A percentile compares a stretch with the other conserved stretches of the same genome.
Evolutionary conservation across 2,888 invertebrate genomes (phyloP).

Genomic region (Iselma pallidipennis): DNA sequence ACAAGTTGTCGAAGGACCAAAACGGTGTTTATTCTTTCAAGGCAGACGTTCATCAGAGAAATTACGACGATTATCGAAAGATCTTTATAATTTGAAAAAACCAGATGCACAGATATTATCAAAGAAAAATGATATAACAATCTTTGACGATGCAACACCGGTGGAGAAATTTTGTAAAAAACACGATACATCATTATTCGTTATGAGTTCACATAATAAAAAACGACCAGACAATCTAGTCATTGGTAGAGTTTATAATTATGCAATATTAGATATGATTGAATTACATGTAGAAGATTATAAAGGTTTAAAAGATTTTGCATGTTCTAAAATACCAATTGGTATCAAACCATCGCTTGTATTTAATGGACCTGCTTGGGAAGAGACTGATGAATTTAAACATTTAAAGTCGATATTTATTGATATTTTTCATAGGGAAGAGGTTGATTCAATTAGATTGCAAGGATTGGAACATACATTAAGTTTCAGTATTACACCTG

Average conservation of each 20-base stretch:
- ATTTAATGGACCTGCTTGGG: constrained; percentile 92
- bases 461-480: constrained; percentile 94
- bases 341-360: constrained; percentile 91
- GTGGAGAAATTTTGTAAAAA: constrained; percentile 79
- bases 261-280: constrained; percentile 91
- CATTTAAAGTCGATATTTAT: constrained; percentile 85
- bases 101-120: constrained; percentile 76
- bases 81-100: constrained; percentile 85
- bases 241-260: constrained; percentile 87
- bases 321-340: constrained; percentile 63
- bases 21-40: constrained; percentile 81
- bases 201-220: constrained; percentile 90
- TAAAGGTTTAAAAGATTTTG: constrained; percentile 78
- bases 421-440: constrained; percentile 91
- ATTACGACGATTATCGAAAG: constrained; percentile 75
- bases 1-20: constrained; percentile 85
- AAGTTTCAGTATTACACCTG: constrained; percentile 81
- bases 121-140: constrained; percentile 85
- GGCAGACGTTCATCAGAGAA: constrained; percentile 79
- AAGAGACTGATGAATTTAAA: constrained; percentile 76
- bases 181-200: constrained; percentile 87
- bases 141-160: constrained; percentile 88
- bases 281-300: constrained; percentile 90
- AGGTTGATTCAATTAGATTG: constrained; percentile 77
- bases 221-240: constrained; percentile 93